Percentiles rank a stretch among this genome's conserved stretches.
Conservation (phyloP, 2,113 vertebrate genomes). For the Sorex fumeus region DNA sequence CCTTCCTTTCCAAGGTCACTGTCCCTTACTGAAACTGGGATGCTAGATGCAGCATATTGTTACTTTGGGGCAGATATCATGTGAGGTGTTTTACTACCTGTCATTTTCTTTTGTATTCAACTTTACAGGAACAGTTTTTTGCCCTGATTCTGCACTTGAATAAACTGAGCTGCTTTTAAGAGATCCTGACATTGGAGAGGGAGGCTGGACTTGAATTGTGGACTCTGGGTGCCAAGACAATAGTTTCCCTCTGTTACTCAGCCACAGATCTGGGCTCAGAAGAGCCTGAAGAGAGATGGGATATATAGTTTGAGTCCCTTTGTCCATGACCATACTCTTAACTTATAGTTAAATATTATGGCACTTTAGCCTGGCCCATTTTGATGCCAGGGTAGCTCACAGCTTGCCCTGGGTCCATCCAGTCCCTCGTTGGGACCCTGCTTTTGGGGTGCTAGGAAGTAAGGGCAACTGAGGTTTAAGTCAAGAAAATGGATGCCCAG, state of each 20-base stretch:
- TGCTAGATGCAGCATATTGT: not conserved
- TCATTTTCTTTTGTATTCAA: constrained; percentile 9
- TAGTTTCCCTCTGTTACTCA: not conserved
- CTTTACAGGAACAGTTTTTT: not conserved
- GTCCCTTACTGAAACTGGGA: not conserved
- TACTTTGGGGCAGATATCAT: no score
- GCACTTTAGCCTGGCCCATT: no score
- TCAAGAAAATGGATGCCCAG: no score
- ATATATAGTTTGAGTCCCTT: not conserved
- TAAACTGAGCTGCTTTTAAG: not conserved
- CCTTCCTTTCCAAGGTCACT: not conserved
- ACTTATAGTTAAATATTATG: no score
- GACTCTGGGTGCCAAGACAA: not conserved
- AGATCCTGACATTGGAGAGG: not conserved
- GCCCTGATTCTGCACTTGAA: not conserved
- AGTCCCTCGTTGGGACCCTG: no score
- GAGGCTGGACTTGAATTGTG: not conserved
- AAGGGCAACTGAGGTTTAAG: no score
- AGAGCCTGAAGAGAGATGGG: not conserved
- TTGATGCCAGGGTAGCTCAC: no score
- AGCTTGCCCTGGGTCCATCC: no score
- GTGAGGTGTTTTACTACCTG: not conserved
- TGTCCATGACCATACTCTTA: no score
- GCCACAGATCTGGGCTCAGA: not conserved
- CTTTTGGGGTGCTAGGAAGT: no score